phyloP scores from a whole-genome alignment of 2,113 vertebrate species.

The Orycteropus afer region DNA sequence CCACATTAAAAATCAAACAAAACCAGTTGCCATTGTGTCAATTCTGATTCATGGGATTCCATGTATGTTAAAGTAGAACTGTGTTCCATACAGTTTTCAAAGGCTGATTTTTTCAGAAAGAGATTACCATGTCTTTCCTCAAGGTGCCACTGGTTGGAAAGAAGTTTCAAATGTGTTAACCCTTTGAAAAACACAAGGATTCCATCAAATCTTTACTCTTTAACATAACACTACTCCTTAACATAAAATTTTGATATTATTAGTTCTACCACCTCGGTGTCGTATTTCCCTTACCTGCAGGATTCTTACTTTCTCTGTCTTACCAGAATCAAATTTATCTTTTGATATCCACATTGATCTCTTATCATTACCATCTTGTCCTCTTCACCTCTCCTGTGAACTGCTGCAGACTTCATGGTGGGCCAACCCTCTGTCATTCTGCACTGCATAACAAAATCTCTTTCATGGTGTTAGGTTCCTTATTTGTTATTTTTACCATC shows the following conservation, averaged over 20 bases:
- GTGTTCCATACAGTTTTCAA: background rate
- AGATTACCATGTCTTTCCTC: background rate
- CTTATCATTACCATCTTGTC: background rate
- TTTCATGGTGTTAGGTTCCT: background rate
- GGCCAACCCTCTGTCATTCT: accelerated
- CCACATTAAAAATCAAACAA: no score
- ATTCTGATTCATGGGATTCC: background rate
- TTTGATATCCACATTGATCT: background rate
- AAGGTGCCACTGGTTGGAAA: no score
- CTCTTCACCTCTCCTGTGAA: background rate
- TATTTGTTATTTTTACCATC: background rate
- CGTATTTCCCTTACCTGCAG: no score
- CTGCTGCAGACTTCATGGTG: background rate
- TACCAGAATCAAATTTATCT: background rate
- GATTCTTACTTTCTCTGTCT: background rate
- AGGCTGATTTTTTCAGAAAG: background rate
- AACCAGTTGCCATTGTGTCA: background rate
- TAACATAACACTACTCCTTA: background rate
- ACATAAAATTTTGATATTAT: background rate
- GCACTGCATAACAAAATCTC: background rate
- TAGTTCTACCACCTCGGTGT: background rate
- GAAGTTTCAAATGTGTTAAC: no score
- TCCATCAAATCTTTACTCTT: background rate
- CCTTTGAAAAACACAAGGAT: background rate
- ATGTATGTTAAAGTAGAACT: background rate